Evolutionary conservation across 2,113 vertebrate genomes (phyloP).

Genomic region (Sminthopsis crassicaudata): DNA sequence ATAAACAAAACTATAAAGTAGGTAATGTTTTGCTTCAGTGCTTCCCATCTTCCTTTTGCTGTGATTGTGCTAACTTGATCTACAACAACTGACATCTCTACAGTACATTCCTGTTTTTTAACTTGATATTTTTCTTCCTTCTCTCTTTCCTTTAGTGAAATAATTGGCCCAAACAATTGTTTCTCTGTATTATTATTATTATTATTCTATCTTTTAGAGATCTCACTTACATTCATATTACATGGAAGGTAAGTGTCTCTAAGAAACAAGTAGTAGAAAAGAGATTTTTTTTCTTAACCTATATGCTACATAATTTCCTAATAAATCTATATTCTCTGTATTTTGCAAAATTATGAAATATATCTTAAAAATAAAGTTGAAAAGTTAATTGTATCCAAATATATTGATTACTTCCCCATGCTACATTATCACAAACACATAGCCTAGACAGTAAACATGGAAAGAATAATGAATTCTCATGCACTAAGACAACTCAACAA

Average conservation of each 20-base stretch:
- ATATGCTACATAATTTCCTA: not conserved
- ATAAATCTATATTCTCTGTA: not conserved
- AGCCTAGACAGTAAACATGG: not conserved
- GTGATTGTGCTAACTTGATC: not conserved
- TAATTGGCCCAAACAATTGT: not conserved
- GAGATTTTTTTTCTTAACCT: not conserved
- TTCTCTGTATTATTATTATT: not conserved
- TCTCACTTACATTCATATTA: not conserved
- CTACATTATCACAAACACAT: not conserved
- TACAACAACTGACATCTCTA: not conserved
- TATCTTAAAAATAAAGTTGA: not conserved
- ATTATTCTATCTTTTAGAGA: not conserved
- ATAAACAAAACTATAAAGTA: not conserved
- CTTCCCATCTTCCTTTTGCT: not conserved
- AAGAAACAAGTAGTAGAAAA: not conserved
- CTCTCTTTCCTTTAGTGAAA: not conserved
- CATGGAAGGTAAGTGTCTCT: not conserved
- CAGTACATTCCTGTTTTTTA: not conserved
- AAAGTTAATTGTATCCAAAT: not conserved
- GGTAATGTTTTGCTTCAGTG: not conserved
- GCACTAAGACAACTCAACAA: not conserved
- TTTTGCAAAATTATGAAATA: not conserved
- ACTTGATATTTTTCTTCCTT: not conserved
- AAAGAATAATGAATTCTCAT: not conserved
- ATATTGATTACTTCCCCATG: not conserved